These are phyloP conservation scores for Zaprionus obscuricornis DNA, from an alignment of 2,888 invertebrate species.

Conservation along the genomic window DNA sequence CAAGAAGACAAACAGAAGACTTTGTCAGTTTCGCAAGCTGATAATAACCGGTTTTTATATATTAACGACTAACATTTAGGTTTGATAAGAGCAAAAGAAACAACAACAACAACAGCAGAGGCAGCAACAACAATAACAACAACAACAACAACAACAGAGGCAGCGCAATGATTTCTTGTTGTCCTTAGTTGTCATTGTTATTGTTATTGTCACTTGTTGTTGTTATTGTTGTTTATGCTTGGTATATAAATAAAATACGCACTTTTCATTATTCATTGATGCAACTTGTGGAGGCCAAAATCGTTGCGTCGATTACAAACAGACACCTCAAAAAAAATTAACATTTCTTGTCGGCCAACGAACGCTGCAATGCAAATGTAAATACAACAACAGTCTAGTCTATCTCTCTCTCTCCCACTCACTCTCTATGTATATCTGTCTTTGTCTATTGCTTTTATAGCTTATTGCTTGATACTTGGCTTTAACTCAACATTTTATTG, in stretches of 20 bases:
- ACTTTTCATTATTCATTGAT: constrained; percentile 33
- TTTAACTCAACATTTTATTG: too few species aligned
- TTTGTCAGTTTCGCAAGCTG: constrained; percentile 72
- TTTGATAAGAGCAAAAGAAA: constrained; percentile 59
- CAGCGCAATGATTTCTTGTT: constrained; percentile 3
- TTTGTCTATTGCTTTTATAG: too few species aligned
- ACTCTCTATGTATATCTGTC: too few species aligned
- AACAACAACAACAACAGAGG: not conserved
- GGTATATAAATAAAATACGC: constrained; percentile 29
- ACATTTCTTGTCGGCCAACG: constrained; percentile 40
- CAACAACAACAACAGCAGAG: constrained; percentile 3
- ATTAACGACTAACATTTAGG: constrained; percentile 5
- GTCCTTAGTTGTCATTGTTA: constrained; percentile 32
- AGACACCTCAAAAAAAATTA: constrained; percentile 44
- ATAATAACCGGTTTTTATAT: constrained; percentile 75
- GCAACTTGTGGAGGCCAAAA: constrained; percentile 51
- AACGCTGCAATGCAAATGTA: not conserved
- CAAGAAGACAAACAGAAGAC: too few species aligned
- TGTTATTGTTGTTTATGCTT: constrained; percentile 25
- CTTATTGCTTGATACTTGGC: too few species aligned
- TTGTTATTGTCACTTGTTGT: constrained; percentile 24
- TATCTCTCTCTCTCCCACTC: too few species aligned
- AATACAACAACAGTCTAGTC: too few species aligned
- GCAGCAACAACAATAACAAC: not conserved
- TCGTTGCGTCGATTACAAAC: constrained; percentile 43